These are phyloP conservation scores for Lepas anatifera DNA, from an alignment of 2,888 invertebrate genomes.

Conservation along the genomic window DNA sequence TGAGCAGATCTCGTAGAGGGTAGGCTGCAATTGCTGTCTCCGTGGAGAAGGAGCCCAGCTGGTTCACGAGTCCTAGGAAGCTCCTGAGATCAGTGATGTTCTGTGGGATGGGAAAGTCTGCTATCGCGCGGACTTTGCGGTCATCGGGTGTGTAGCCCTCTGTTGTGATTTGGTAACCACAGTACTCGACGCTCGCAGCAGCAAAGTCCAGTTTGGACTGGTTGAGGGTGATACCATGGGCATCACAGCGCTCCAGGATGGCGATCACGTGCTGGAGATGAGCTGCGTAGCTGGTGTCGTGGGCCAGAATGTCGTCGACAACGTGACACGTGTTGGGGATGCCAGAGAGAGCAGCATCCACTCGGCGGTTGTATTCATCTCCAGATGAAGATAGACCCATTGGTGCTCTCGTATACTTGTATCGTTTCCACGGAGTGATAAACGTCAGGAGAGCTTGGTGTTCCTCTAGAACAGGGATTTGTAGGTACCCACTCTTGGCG, in stretches of 20 bases:
- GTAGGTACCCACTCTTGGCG: not conserved
- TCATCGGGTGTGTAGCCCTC: not conserved
- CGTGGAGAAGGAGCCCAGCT: slow-evolving; percentile 13
- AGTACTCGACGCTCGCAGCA: not conserved
- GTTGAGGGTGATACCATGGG: not conserved
- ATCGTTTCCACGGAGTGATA: not conserved
- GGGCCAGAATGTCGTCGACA: not conserved
- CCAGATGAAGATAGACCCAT: not conserved
- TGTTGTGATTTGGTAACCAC: not conserved
- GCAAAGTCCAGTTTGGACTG: not conserved
- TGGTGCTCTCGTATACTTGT: not conserved
- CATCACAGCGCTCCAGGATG: not conserved
- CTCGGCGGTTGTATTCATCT: not conserved
- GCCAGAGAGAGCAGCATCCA: not conserved
- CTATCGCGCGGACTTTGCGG: slow-evolving; percentile 14
- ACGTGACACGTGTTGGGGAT: not conserved
- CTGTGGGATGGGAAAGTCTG: slow-evolving; percentile 14
- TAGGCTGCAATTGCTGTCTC: not conserved
- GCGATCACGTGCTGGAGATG: not conserved
- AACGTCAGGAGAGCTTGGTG: not conserved
- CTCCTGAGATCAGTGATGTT: slow-evolving; percentile 15
- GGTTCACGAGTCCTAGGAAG: slow-evolving; percentile 16
- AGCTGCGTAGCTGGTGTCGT: not conserved
- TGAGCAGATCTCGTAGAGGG: slow-evolving; percentile 4
- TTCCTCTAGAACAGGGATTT: not conserved